Conservation (phyloP, 2,797 vertebrate genomes). For the Anguilla megastoma region DNA sequence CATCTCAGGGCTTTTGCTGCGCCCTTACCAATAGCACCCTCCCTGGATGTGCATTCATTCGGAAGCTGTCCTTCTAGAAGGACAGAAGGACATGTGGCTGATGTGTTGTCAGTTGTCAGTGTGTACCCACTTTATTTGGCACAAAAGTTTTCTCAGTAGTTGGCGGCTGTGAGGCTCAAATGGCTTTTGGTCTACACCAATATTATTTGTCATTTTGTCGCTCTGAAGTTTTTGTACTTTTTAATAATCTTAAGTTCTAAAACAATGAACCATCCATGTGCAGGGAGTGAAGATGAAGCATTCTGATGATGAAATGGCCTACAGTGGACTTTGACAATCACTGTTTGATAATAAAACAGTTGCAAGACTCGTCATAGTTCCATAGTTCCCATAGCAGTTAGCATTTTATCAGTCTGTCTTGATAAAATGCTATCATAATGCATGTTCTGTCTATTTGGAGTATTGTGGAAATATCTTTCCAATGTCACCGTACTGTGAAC, state of each 20-base stretch:
- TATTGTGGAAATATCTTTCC: background rate
- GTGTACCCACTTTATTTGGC: background rate
- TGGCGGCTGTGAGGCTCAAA: background rate
- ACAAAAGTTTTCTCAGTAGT: background rate
- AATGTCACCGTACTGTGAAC: constrained; percentile 1
- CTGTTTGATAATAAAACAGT: background rate
- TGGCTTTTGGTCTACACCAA: background rate
- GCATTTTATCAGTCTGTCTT: background rate
- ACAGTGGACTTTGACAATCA: background rate
- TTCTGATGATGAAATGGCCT: background rate
- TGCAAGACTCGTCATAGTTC: background rate
- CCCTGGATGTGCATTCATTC: background rate
- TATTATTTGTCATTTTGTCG: background rate
- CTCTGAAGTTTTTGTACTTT: background rate
- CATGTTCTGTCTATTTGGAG: background rate
- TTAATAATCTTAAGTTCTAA: background rate
- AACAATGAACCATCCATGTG: background rate
- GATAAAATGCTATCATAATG: background rate
- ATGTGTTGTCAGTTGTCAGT: background rate
- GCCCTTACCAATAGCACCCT: background rate
- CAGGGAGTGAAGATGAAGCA: background rate
- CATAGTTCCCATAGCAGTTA: background rate
- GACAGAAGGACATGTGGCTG: background rate
- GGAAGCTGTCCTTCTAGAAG: background rate
- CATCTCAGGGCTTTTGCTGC: background rate